These are phyloP conservation scores for Myrmophylax atrothorax DNA, from an alignment of 2,113 vertebrate genomes.

Conservation along the genomic window DNA sequence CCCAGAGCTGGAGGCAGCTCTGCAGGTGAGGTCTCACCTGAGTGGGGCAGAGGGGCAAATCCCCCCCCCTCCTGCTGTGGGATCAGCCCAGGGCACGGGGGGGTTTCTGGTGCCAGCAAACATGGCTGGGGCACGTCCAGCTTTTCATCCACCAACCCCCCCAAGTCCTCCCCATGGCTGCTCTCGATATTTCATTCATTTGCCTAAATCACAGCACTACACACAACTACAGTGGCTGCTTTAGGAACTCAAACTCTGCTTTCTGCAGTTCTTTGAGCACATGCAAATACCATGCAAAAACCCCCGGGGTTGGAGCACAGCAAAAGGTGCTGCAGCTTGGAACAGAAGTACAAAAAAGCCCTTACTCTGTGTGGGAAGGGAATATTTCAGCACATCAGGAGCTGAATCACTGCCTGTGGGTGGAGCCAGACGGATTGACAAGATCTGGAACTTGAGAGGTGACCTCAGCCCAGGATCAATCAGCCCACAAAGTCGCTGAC, in stretches of 20 bases:
- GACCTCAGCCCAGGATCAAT: conserved; percentile 50
- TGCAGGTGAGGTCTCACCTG: not conserved
- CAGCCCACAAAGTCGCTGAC: conserved; percentile 6
- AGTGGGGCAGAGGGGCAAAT: not conserved
- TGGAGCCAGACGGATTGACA: conserved; percentile 62
- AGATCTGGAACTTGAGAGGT: conserved; percentile 32
- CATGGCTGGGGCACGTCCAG: not conserved
- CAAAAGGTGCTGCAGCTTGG: not conserved
- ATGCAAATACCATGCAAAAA: not conserved
- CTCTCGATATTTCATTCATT: not conserved
- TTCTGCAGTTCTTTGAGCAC: not conserved
- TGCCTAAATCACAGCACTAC: not conserved
- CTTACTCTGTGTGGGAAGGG: conserved; percentile 46
- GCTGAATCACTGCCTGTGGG: conserved; percentile 62
- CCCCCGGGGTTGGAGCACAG: not conserved
- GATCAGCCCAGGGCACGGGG: not conserved
- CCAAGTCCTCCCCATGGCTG: not conserved
- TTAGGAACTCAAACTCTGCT: not conserved
- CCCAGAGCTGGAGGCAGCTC: not conserved
- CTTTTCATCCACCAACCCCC: not conserved
- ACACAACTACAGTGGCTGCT: not conserved
- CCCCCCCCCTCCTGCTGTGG: not conserved
- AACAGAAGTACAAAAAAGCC: not conserved
- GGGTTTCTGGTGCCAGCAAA: not conserved
- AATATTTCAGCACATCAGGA: conserved; percentile 62